Percentiles rank a stretch among this genome's conserved stretches.
These are phyloP conservation scores for Caenorhabditis zanzibari DNA, from an alignment of 2,888 invertebrate genomes.

Conservation along the genomic window DNA sequence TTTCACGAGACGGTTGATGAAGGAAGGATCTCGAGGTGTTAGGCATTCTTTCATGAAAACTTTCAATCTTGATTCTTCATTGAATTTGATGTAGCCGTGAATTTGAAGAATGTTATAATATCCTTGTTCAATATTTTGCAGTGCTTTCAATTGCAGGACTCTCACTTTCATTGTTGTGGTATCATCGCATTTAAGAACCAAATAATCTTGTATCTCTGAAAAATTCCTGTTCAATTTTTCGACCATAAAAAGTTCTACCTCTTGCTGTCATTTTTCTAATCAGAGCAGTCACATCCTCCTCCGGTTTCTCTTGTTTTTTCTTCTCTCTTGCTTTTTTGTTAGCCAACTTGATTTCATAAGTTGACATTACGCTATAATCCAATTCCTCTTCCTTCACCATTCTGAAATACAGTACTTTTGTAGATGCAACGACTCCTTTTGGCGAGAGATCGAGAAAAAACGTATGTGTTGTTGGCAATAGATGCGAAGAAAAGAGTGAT, in stretches of 20 bases:
- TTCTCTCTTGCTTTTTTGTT: neutral
- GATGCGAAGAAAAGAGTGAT: neutral
- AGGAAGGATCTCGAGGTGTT: neutral
- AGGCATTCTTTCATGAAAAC: neutral
- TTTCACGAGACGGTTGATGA: slow-evolving; percentile 22
- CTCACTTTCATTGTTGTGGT: neutral
- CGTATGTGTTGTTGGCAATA: too few relatives aligned
- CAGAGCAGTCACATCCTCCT: neutral
- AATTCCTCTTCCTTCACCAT: neutral
- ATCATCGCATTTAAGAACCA: neutral
- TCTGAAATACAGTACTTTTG: slow-evolving; percentile 7
- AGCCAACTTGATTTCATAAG: slow-evolving; percentile 1
- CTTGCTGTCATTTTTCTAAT: neutral
- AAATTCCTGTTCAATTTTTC: neutral
- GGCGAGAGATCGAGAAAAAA: too few relatives aligned
- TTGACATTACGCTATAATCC: neutral
- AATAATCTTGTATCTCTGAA: slow-evolving; percentile 18
- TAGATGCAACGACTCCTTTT: neutral
- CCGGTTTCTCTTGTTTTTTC: neutral
- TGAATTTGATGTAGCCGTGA: slow-evolving; percentile 30
- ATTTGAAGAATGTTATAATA: slow-evolving; percentile 23
- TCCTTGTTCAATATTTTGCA: slow-evolving; percentile 1
- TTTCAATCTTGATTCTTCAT: neutral
- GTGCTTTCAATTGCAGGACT: neutral
- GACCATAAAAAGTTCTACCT: neutral